Conservation (phyloP, 2,888 invertebrate genomes). For the Tipula vernalis region DNA sequence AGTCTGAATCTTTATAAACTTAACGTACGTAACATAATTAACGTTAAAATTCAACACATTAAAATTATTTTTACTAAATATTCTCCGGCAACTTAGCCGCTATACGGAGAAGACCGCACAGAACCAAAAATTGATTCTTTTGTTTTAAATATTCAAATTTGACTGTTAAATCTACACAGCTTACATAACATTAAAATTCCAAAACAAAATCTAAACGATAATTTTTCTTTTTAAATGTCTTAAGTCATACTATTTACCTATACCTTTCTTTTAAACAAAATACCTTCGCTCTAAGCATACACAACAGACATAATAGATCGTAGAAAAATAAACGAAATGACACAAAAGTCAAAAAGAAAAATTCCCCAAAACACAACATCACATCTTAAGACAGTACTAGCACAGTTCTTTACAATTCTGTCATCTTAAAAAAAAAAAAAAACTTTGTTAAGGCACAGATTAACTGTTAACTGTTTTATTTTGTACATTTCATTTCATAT, state of each 20-base stretch:
- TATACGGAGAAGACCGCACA: neutral
- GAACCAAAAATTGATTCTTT: neutral
- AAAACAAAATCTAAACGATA: neutral
- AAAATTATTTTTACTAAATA: neutral
- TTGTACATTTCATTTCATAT: neutral
- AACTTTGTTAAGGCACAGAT: neutral
- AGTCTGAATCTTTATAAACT: too few relatives aligned
- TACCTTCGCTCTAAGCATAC: neutral
- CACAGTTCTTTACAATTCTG: neutral
- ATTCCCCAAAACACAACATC: neutral
- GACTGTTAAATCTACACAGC: neutral
- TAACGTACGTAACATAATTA: too few relatives aligned
- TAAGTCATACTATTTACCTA: neutral
- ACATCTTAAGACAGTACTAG: neutral
- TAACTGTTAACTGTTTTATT: neutral
- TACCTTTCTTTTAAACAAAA: neutral
- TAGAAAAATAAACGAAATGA: neutral
- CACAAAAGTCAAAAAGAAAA: neutral
- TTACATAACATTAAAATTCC: neutral
- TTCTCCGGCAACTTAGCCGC: neutral
- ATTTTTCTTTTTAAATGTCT: neutral
- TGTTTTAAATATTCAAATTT: neutral
- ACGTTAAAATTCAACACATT: too few relatives aligned
- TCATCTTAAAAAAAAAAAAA: neutral
- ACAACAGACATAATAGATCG: neutral